Evolutionary conservation across 1,140 invertebrate species (phyloP), one percentile per base, ranked within the genome.

Genomic region (Galleria mellonella): DNA sequence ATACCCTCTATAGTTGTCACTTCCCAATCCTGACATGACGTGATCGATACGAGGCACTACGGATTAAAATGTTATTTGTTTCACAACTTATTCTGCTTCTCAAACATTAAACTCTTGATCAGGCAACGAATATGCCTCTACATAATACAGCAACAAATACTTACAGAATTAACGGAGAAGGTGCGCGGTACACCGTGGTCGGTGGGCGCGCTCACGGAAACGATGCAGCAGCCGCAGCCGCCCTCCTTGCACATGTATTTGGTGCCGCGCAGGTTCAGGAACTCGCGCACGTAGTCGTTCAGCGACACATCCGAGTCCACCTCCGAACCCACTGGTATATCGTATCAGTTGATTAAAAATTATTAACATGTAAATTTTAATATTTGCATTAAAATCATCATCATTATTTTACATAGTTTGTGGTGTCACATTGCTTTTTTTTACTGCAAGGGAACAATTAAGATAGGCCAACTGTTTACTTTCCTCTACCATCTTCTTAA

Each of bases 161-260:
- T 87, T 74, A 93, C 92, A 55, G 92, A 93, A 65, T 94, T 94
- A 0, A 93, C 89, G n/a, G 91, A 86, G 32, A 88, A 87, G 1
- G 76, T 86, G 15, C 83, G 55, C 52, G 49, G 64, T 57, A 81
- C 55, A 58, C 79, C 52, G 4, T 61, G 82, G 6, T 71, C 79
- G 53, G 91, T 77, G 8, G 51, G 59, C 0, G 64, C 55, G 28
- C 72, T 82, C 4, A 88, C 90, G 2, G 89, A 66, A 2, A 94
- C 92, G 14, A 93, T 81, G 63, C 93, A 94, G 0, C 88, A 79
- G 1, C 93, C 93, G 66, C 93, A 94, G 3, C 92, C 92, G 12
- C 92, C 93, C 73, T 95, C 92, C 10, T 87, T 78, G 66, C 93
- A 94, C 89, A 91, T 91, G n/a, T 77, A 83, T 73, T 94, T 94